Percentiles rank a stretch among this genome's conserved stretches.
phyloP scores from a whole-genome alignment of 2,888 invertebrate species.

The Dichetophora obliterata region DNA sequence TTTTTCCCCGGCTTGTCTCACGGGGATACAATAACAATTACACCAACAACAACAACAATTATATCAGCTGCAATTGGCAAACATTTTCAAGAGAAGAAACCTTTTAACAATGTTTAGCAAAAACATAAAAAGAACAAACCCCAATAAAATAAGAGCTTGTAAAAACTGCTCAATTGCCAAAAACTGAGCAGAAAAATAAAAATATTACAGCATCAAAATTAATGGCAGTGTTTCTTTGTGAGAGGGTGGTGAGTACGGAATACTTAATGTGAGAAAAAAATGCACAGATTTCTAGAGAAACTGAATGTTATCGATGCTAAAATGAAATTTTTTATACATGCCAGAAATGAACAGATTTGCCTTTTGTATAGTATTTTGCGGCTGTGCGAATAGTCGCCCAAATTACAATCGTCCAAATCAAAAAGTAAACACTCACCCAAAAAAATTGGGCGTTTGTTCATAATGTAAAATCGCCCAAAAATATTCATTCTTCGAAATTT shows the following conservation, averaged over 20 bases:
- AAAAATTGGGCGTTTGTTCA: no score
- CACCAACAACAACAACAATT: constrained; percentile 12
- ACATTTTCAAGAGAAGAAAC: constrained; percentile 16
- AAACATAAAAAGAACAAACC: background rate
- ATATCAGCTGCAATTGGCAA: constrained; percentile 8
- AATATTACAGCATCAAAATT: background rate
- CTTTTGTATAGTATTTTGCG: background rate
- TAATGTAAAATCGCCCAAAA: no score
- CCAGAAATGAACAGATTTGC: background rate
- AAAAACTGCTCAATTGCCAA: background rate
- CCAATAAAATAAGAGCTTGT: background rate
- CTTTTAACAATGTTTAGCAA: background rate
- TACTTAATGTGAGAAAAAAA: no score
- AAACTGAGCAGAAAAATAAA: background rate
- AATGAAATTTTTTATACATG: background rate
- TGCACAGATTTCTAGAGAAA: background rate
- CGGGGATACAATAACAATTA: constrained; percentile 29
- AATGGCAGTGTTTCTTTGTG: background rate
- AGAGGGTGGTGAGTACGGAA: background rate
- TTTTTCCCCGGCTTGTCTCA: constrained; percentile 16
- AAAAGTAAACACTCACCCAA: no score
- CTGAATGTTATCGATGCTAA: background rate
- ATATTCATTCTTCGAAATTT: no score
- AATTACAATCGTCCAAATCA: no score
- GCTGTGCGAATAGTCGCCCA: no score